Base-by-base conservation (phyloP, 2,113 vertebrate genomes). In the Eolophus roseicapilla region DNA sequence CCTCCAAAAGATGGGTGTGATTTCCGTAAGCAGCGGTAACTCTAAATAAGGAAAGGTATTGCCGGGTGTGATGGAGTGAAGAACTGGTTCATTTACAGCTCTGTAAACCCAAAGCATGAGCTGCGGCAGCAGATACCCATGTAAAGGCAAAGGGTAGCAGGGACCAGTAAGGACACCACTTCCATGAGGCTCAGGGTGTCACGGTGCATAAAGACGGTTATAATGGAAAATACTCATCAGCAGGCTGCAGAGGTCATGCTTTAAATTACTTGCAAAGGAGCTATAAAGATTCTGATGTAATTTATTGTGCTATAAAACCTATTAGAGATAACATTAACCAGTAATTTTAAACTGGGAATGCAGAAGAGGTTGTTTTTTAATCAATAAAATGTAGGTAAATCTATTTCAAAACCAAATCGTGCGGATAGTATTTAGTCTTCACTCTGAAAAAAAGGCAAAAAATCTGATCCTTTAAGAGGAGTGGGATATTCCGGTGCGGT, bases 221-320 rank as follows among this genome's bases (percentile, higher is more conserved):
- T 35, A 67, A 71, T 85, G 84, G 94, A 73, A 79, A 55, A 60
- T n/a, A 29, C 47, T 86, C 59, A 25, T 65, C 86, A 78, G 81
- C 83, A 75, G 69, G 59, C 31, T 70, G 85, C 71, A 1, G 12
- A 68, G 85, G 70, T 73, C 86, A 14, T 11, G 86, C 82, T 62
- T 74, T 69, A 52, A 90, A 90, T 87, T 24, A 65, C 92, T 94
- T 85, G 25, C 67, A 53, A n/a, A 79, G 59, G 70, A 84, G 39
- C 85, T 76, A 1, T 76, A 83, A 88, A 70, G 82, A 53, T 62
- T 55, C 53, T 69, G n/a, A n/a, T 93, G 88, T 83, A 28, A 60
- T 83, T 85, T 90, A 70, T 67, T 77, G 76, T 39, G 80, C 83
- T 86, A 9, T 93, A 68, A 94, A 95, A 63, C 62, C 79, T 62